A percentile compares a stretch with the other conserved stretches of the same genome.
Conservation (phyloP, 2,113 vertebrate species). For the Malurus elegans region DNA sequence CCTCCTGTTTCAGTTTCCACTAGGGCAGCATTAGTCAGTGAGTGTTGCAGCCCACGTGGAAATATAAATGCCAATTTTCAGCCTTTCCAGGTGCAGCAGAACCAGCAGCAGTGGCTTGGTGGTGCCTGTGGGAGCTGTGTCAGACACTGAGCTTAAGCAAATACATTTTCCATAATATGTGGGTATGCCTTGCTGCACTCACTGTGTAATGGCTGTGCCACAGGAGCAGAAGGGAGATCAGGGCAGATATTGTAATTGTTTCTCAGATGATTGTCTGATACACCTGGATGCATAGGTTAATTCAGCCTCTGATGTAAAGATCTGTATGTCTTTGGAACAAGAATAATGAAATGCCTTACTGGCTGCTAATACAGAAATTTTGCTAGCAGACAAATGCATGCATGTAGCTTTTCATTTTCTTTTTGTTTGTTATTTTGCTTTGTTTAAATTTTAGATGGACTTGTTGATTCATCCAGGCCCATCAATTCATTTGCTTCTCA, state of each 20-base stretch:
- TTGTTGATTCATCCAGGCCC: constrained; percentile 73
- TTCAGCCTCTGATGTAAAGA: background rate
- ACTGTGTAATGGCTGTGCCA: background rate
- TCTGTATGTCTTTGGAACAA: background rate
- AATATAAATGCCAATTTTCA: background rate
- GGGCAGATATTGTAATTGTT: background rate
- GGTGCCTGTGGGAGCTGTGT: background rate
- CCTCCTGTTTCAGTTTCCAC: background rate
- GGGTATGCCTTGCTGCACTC: background rate
- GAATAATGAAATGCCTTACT: background rate
- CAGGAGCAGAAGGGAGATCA: background rate
- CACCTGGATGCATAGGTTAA: background rate
- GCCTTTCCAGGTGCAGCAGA: background rate
- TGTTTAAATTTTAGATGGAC: constrained; percentile 77
- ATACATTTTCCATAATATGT: background rate
- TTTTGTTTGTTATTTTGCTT: constrained; percentile 38
- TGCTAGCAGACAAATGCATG: background rate
- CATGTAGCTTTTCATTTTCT: constrained; percentile 16
- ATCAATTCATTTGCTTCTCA: constrained; percentile 75
- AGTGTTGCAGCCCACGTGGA: background rate
- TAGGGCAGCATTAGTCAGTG: background rate
- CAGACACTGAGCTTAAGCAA: background rate
- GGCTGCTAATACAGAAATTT: background rate
- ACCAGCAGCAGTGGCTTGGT: background rate
- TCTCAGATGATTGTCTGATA: background rate